Base-by-base conservation (phyloP, 30 jellyfish, hydroid and myxozoan species). In the Thelohanellus kitauei region DNA sequence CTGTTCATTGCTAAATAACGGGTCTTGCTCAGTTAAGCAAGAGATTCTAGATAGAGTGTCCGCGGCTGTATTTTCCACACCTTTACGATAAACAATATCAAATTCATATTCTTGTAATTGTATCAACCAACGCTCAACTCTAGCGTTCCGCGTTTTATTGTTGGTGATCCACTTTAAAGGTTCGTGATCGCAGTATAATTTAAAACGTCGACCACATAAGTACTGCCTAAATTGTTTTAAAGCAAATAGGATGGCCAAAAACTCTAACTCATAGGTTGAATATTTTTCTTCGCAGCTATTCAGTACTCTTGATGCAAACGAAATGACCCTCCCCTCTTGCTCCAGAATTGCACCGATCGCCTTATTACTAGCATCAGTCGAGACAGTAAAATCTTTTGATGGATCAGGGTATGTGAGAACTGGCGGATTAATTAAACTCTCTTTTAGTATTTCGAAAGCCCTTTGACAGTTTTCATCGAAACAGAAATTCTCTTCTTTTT, bases 331-430 rank as follows among this genome's bases (percentile, higher is more conserved):
- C 5, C 55, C 60, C 14, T 23, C 13, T 31, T 58, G 84, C 2
- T 60, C 32, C 13, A 58, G 73, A 0, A 58, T 54, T 9, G 53
- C 64, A 14, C 84, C 84, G n/a, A 58, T 13, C 9, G 61, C 84
- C 14, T 9, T 17, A 38, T 42, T 31, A 18, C 47, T 14, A n/a
- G 75, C 84, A 32, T 58, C 84, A 11, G 62, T 43, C 11, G 31
- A 34, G 53, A 58, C 21, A 40, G 20, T 18, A 27, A 57, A 57
- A 1, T 48, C 66, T 14, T 14, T 20, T 1, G 24, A 11, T 21
- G 14, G 40, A 32, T 58, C 65, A 10, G 84, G 84, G 53, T 30
- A 49, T 2, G 41, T 37, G 10, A 58, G 75, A 1, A 58, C 22
- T 17, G 84, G 63, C 1, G 75, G 44, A 10, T 14, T 18, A 4